A percentile compares a stretch with the other conserved stretches of the same genome.
These are phyloP conservation scores for Yponomeuta sedellus DNA, from an alignment of 2,888 invertebrate genomes.

Conservation along the genomic window DNA sequence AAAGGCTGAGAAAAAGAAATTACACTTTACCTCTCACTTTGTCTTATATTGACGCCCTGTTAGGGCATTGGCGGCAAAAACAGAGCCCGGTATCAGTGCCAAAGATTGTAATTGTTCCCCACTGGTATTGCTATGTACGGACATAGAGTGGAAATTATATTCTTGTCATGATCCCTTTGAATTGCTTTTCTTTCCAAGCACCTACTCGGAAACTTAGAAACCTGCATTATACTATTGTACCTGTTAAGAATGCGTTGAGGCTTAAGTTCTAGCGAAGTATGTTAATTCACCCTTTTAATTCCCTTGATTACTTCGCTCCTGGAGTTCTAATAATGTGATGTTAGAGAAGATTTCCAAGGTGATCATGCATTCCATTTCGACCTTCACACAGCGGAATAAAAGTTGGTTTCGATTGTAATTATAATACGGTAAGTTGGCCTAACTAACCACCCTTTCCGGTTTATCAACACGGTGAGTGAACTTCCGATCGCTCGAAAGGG, in stretches of 20 bases:
- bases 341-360: neutral
- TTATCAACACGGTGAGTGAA: conserved; percentile 49
- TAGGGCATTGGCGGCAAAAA: neutral
- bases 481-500: conserved; percentile 63
- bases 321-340: neutral
- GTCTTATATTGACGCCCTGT: conserved; percentile 41
- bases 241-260: neutral
- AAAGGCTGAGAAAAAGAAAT: conserved; percentile 49
- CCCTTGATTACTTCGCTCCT: neutral
- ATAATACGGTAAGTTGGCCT: neutral
- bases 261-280: neutral
- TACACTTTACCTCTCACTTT: conserved; percentile 43
- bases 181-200: neutral
- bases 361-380: neutral
- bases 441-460: conserved; percentile 37
- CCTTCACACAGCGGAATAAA: neutral
- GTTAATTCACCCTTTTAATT: conserved; percentile 1
- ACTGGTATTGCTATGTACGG: neutral
- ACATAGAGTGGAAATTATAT: neutral
- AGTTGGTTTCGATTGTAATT: neutral
- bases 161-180: neutral
- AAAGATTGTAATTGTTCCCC: neutral
- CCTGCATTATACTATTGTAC: neutral
- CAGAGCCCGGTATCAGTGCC: neutral
- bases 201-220: neutral